Evolutionary conservation across 2,888 invertebrate genomes (phyloP), one percentile per base, ranked within the genome.

Genomic region (Eueremaeus valkanovi): DNA sequence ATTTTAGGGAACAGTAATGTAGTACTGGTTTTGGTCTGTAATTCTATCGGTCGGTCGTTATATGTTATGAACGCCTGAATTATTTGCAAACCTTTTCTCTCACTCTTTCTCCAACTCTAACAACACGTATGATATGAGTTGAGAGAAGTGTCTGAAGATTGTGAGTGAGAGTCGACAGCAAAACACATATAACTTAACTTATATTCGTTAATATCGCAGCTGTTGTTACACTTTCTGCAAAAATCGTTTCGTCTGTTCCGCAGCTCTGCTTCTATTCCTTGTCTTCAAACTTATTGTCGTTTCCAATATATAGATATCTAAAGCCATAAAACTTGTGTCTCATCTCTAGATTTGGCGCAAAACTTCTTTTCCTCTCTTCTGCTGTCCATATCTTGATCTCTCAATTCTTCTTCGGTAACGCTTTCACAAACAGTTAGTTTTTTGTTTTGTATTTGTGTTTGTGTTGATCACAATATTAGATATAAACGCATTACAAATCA

Each of bases 231-330:
- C 1, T 58, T 16, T 58, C 29, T 58, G 13, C 29, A 16, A 21
- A 58, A 58, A 58, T 58, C 58, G 58, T 58, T 58, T 58, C 55
- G 11, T 55, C 55, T 24, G 55, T 55, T 55, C 29, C 58, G 1
- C 16, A 58, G 58, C 18, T 58, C 29, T 58, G 31, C 16, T 58
- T 31, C 58, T 1, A 58, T 58, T 58, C n/a, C n/a, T n/a, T n/a
- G 45, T 13, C 3, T 45, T 18, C 45, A 45, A 45, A 45, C 29
- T 29, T 58, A 16, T 11, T 58, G 29, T 11, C 29, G 21, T 49
- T 49, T 58, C 29, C 29, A 29, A 29, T 11, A 58, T 58, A 49
- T n/a, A 49, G 11, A 55, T 31, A 18, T 58, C 58, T 58, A 29
- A 24, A 18, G 58, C 58, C 58, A 58, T 58, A 58, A 58, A 58